Percentiles rank a stretch among this genome's conserved stretches.
Conservation (phyloP, 2,888 invertebrate genomes). For the Stenoptilia bipunctidactyla region DNA sequence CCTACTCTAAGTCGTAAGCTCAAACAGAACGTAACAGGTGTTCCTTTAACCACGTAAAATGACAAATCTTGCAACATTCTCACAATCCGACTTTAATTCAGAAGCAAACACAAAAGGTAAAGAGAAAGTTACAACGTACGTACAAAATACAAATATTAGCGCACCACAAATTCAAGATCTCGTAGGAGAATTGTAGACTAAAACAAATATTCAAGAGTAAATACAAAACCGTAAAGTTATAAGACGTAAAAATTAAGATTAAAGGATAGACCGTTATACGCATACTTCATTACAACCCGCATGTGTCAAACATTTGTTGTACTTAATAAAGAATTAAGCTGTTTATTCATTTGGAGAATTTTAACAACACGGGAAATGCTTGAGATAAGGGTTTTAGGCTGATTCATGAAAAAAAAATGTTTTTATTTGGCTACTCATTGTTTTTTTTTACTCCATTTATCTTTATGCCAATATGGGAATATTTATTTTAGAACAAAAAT, state of each 20-base stretch:
- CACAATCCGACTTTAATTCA: conserved; percentile 17
- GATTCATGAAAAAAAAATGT: conserved; percentile 10
- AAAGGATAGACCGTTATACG: conserved; percentile 24
- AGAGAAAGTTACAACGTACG: conserved; percentile 20
- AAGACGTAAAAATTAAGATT: conserved; percentile 29
- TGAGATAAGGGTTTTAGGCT: conserved; percentile 22
- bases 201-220: conserved; percentile 9
- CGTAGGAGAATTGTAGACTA: background rate
- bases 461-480: too few species aligned
- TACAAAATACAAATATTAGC: conserved; percentile 24
- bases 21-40: too few species aligned
- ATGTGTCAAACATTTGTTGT: conserved; percentile 48
- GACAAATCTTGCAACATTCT: conserved; percentile 13
- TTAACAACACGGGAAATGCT: conserved; percentile 23
- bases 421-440: conserved; percentile 4
- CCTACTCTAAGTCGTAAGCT: too few species aligned
- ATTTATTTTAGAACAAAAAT: too few species aligned
- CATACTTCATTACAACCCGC: conserved; percentile 43
- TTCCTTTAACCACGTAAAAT: conserved; percentile 9
- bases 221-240: conserved; percentile 17
- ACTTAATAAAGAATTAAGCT: conserved; percentile 28
- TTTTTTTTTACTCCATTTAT: background rate
- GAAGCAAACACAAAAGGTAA: conserved; percentile 23
- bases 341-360: conserved; percentile 31
- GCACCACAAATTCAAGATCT: background rate